These are phyloP conservation scores for Bombyx huttoni DNA, from an alignment of 2,888 invertebrate genomes.

Conservation along the genomic window DNA sequence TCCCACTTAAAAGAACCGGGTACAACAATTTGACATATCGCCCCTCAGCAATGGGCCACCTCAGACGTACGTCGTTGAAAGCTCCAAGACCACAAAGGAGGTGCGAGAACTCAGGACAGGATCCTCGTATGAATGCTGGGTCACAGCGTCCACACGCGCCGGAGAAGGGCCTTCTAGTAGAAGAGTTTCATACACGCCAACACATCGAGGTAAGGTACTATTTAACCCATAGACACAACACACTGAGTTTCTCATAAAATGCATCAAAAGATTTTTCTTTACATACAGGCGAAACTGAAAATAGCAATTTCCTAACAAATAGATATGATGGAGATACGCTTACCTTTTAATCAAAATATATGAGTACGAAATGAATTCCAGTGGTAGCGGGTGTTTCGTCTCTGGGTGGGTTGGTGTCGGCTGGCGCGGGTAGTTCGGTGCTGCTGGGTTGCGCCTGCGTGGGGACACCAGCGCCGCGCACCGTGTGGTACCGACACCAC, in stretches of 20 bases:
- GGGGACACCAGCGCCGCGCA: conserved; percentile 47
- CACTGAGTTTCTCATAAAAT: too few relatives aligned
- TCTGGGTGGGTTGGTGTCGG: conserved; percentile 64
- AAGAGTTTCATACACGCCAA: conserved; percentile 55
- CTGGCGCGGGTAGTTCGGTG: conserved; percentile 51
- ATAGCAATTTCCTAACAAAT: too few relatives aligned
- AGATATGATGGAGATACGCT: not conserved
- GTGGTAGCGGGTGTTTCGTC: conserved; percentile 77
- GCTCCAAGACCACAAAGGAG: conserved; percentile 28
- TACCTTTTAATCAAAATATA: not conserved
- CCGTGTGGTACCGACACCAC: conserved; percentile 55
- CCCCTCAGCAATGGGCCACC: conserved; percentile 40
- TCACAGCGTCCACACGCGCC: conserved; percentile 73
- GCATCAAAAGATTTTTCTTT: too few relatives aligned
- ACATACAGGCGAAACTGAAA: too few relatives aligned
- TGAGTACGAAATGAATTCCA: conserved; percentile 17
- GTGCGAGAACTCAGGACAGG: conserved; percentile 42
- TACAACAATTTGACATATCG: not conserved
- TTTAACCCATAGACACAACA: too few relatives aligned
- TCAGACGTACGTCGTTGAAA: conserved; percentile 35
- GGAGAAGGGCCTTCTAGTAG: conserved; percentile 68
- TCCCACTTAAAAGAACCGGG: not conserved
- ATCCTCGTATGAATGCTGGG: conserved; percentile 74
- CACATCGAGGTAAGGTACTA: conserved; percentile 50
- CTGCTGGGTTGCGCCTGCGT: conserved; percentile 51